phyloP scores from a whole-genome alignment of 2,888 invertebrate genomes.

The Therioaphis trifolii region DNA sequence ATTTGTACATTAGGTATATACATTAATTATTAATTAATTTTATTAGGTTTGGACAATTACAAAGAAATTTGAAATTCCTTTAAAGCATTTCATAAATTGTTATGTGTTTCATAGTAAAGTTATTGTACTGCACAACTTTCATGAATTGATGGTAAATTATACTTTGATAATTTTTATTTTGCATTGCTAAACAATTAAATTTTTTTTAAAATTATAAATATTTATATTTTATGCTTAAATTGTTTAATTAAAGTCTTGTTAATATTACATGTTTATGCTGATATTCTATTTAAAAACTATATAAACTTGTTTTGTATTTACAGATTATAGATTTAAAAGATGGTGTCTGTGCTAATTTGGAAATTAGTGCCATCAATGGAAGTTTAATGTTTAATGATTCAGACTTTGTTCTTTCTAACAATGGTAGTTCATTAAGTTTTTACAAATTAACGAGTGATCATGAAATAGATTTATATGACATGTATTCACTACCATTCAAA shows the following conservation, averaged over 20 bases:
- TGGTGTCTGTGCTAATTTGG: neutral
- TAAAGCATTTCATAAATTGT: conserved; percentile 37
- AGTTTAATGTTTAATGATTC: conserved; percentile 40
- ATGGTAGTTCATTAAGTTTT: conserved; percentile 24
- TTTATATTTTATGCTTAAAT: too few relatives aligned
- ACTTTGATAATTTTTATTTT: neutral
- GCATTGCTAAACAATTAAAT: neutral
- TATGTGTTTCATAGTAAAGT: conserved; percentile 25
- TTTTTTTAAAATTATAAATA: neutral
- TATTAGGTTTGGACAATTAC: conserved; percentile 41
- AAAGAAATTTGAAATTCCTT: neutral
- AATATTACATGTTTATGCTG: neutral
- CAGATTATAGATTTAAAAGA: conserved; percentile 32
- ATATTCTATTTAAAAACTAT: neutral
- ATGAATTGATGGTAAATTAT: conserved; percentile 25
- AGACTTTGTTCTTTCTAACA: conserved; percentile 30
- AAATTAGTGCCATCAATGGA: conserved; percentile 16
- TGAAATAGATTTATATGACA: neutral
- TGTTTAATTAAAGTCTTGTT: neutral
- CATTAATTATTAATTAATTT: too few relatives aligned
- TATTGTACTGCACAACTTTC: conserved; percentile 10
- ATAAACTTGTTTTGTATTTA: neutral
- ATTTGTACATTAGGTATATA: too few relatives aligned
- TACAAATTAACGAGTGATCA: neutral
- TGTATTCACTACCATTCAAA: too few relatives aligned